Evolutionary conservation across 2,113 vertebrate species (phyloP).

Genomic region (Lophotis ruficrista): DNA sequence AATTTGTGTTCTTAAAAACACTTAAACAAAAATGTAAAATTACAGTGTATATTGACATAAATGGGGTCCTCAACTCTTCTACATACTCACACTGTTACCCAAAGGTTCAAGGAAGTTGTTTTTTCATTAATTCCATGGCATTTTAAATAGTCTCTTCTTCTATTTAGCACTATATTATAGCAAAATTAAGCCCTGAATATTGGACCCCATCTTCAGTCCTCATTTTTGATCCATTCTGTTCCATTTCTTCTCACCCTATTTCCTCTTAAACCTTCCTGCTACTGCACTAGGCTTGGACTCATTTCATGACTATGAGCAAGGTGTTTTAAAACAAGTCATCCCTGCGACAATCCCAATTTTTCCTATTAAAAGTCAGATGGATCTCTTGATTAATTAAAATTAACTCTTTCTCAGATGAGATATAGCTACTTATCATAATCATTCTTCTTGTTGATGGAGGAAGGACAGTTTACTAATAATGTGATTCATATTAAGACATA

Average conservation of each 20-base stretch:
- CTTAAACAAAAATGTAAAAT: not conserved
- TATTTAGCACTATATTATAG: not conserved
- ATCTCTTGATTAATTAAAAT: conserved; percentile 43
- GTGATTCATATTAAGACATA: not conserved
- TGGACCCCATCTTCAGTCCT: not conserved
- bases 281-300: not conserved
- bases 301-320: not conserved
- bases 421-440: not conserved
- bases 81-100: not conserved
- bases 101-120: not conserved
- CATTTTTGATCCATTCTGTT: not conserved
- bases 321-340: not conserved
- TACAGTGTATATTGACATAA: not conserved
- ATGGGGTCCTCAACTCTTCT: not conserved
- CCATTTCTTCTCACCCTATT: not conserved
- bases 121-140: not conserved
- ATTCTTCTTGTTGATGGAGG: not conserved
- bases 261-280: not conserved
- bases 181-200: not conserved
- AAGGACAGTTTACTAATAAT: not conserved
- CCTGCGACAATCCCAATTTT: not conserved
- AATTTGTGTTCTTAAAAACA: not conserved
- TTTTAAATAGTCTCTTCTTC: not conserved
- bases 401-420: conserved; percentile 39
- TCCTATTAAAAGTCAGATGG: conserved; percentile 10